Percentiles rank a stretch among this genome's conserved stretches.
These are phyloP conservation scores for Psammodynastes pulverulentus DNA, from an alignment of 2,113 vertebrate genomes.

Conservation along the genomic window DNA sequence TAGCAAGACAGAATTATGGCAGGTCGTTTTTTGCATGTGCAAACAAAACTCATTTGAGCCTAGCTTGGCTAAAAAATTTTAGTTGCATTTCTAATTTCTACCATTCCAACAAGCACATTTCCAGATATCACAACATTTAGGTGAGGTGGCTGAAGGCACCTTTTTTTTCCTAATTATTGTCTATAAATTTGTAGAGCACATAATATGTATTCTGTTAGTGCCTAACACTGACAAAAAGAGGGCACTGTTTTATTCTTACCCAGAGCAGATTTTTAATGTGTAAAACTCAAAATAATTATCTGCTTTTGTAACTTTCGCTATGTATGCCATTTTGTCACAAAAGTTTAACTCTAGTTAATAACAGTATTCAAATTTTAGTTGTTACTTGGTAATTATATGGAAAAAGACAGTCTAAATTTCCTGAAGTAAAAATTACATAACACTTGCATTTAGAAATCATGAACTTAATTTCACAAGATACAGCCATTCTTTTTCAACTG, in stretches of 20 bases:
- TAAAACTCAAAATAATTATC: constrained; percentile 2
- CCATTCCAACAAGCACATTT: background rate
- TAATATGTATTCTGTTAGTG: background rate
- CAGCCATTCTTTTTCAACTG: background rate
- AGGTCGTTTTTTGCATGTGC: background rate
- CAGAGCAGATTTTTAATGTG: background rate
- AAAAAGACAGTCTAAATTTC: background rate
- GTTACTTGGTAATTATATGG: background rate
- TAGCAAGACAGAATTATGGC: background rate
- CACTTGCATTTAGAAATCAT: background rate
- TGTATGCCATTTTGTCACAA: background rate
- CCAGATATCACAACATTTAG: background rate
- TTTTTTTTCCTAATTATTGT: constrained; percentile 33
- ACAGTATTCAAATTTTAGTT: constrained; percentile 3
- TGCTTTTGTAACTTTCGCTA: background rate
- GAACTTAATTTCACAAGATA: background rate
- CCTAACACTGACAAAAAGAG: background rate
- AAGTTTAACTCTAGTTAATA: background rate
- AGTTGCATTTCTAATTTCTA: background rate
- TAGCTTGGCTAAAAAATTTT: background rate
- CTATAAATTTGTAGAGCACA: background rate
- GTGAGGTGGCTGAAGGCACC: background rate
- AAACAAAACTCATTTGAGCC: background rate
- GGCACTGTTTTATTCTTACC: background rate
- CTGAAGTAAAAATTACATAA: background rate